Evolutionary conservation across 2,888 invertebrate genomes (phyloP).

Genomic region (Timema cristinae): DNA sequence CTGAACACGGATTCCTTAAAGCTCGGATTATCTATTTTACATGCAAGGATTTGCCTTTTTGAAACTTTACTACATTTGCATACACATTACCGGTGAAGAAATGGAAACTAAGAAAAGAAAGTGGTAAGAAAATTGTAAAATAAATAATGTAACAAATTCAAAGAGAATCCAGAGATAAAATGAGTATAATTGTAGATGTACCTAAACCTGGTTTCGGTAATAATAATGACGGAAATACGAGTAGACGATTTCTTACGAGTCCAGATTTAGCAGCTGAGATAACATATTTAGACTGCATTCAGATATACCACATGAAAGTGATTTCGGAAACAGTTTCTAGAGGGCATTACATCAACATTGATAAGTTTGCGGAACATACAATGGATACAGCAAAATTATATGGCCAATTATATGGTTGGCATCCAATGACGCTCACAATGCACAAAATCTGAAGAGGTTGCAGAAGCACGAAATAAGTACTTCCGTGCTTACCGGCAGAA

Average conservation of each 20-base stretch:
- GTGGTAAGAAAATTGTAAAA: neutral
- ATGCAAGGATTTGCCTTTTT: slow-evolving; percentile 3
- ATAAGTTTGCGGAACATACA: neutral
- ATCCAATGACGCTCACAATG: slow-evolving; percentile 3
- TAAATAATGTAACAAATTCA: neutral
- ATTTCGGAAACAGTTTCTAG: neutral
- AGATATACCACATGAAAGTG: neutral
- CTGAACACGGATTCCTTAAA: neutral
- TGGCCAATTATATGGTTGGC: neutral
- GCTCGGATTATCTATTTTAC: neutral
- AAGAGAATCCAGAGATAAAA: neutral
- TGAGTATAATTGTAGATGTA: slow-evolving; percentile 1
- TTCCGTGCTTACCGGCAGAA: neutral
- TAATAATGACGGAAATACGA: neutral
- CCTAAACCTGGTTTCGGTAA: neutral
- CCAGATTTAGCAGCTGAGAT: neutral
- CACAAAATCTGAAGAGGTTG: slow-evolving; percentile 2
- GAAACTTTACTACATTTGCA: neutral
- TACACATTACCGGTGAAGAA: neutral
- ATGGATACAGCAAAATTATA: neutral
- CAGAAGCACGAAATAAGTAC: neutral
- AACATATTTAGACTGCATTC: neutral
- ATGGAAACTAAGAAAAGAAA: neutral
- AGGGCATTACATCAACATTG: neutral
- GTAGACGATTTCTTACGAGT: neutral